phyloP scores from a whole-genome alignment of 2,113 vertebrate species.

The Probosciger aterrimus region DNA sequence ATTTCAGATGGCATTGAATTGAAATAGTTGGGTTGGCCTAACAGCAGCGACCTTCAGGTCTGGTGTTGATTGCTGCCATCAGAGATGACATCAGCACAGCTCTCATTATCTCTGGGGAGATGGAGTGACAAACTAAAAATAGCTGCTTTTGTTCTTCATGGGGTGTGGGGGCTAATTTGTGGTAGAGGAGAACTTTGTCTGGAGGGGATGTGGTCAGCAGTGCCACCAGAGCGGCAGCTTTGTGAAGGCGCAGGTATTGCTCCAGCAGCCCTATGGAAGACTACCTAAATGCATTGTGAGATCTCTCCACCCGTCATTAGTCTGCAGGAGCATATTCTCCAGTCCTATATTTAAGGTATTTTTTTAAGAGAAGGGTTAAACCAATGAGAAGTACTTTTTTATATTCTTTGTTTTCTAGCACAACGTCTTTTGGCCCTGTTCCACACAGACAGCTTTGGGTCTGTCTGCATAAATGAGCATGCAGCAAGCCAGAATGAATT shows the following conservation, averaged over 20 bases:
- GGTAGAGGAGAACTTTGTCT: neutral
- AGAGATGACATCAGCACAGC: neutral
- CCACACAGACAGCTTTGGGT: neutral
- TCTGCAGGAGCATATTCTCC: neutral
- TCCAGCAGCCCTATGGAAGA: neutral
- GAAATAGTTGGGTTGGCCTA: neutral
- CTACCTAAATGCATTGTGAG: fast-evolving
- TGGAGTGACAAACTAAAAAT: neutral
- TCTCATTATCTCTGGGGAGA: neutral
- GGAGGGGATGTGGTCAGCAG: neutral
- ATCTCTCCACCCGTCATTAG: fast-evolving
- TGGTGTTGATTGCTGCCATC: neutral
- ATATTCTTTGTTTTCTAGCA: neutral
- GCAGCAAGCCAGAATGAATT: conserved; percentile 7
- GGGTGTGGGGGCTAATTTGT: neutral
- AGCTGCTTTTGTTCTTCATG: neutral
- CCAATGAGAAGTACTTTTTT: neutral
- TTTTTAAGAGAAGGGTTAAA: neutral
- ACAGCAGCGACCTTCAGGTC: neutral
- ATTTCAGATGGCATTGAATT: neutral
- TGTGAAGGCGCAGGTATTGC: neutral
- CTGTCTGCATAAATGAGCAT: neutral
- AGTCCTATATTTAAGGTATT: neutral
- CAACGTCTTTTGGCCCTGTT: neutral
- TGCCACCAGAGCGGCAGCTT: neutral